Evolutionary conservation across 2,888 invertebrate genomes (phyloP), one percentile per base, ranked within the genome.

Genomic region (Drosophila leonis): DNA sequence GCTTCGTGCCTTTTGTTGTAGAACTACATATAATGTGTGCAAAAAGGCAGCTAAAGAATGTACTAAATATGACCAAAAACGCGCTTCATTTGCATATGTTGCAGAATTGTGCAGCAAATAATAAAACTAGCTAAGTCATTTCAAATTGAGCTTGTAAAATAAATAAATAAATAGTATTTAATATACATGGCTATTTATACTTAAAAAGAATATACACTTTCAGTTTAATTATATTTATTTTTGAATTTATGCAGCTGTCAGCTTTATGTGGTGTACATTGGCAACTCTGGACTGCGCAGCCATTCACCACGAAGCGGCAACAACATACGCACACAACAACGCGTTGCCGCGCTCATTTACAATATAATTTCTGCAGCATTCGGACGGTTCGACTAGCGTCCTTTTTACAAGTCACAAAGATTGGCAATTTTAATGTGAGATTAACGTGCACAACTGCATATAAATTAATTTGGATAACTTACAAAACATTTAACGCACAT

Each of bases 1-100:
- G 75, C 57, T 66, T 65, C n/a, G 57, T 80, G 54, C 31, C 68
- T 83, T 83, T 88, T 83, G 75, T 86, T 80, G 62, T 72, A 57
- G 64, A 63, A 69, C 29, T 69, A 15, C 49, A n/a, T 54, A 9
- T n/a, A n/a, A n/a, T 48, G 72, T 74, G 76, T 73, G 73, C 65
- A 29, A 60, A 77, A 73, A 61, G 56, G 37, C 78, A 67, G 62
- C 64, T 15, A 52, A 55, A 27, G 56, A 80, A 78, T 60, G 46
- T 56, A 10, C 70, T 75, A 63, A 72, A 63, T 56, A 60, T 66
- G 35, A 10, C 73, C 49, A 6, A 8, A 66, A 65, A 35, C 13
- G 65, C 69, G 61, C 4, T 41, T 24, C 4, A 44, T 44, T 24
- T 44, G 44, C 52, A 55, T 27, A 18, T 62, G 54, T 33, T 55